Conservation (phyloP, 2,888 invertebrate genomes). For the Coenonympha glycerion region DNA sequence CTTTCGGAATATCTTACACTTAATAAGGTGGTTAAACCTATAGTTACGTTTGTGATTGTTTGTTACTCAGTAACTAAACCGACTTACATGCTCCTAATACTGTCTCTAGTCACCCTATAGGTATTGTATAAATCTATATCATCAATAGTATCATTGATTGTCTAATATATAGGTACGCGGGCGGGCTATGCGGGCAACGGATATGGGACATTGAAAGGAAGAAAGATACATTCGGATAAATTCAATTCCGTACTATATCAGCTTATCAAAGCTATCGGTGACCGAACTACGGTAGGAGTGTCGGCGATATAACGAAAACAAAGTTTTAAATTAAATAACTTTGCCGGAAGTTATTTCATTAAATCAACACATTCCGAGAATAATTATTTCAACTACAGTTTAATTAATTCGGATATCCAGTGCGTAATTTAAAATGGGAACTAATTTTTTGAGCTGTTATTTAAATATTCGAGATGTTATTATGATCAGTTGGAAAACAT, state of each 20-base stretch:
- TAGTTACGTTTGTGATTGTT: no score
- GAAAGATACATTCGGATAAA: not conserved
- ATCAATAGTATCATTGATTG: no score
- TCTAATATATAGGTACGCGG: no score
- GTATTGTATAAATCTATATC: no score
- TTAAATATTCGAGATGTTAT: no score
- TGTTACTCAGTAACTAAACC: no score
- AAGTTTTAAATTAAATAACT: constrained; percentile 4
- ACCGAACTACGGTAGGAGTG: not conserved
- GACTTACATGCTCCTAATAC: no score
- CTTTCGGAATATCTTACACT: no score
- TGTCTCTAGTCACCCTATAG: no score
- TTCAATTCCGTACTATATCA: not conserved
- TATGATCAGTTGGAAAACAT: no score
- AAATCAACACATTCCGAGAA: not conserved
- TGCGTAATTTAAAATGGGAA: not conserved
- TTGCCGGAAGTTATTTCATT: not conserved
- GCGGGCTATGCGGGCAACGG: not conserved
- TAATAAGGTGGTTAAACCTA: no score
- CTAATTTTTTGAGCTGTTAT: no score
- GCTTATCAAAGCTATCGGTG: not conserved
- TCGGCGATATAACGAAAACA: not conserved
- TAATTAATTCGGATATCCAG: not conserved
- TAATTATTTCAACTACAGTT: not conserved
- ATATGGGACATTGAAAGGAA: not conserved